phyloP scores from a whole-genome alignment of 2,113 vertebrate species.

The Scalopus aquaticus region DNA sequence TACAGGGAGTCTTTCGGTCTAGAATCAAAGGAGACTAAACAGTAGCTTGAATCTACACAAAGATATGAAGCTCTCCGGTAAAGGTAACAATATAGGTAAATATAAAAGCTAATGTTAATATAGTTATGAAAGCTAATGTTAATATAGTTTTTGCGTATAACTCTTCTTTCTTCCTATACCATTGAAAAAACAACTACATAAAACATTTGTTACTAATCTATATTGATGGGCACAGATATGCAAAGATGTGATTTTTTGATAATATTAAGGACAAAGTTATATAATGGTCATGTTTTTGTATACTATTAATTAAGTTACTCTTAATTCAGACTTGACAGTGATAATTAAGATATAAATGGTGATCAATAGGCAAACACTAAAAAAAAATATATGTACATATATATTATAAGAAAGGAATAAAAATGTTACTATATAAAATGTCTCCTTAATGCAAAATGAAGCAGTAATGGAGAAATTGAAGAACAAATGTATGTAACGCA shows the following conservation, averaged over 20 bases:
- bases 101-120: background rate
- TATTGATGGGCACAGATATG: background rate
- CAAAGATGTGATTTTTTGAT: background rate
- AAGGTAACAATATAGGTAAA: background rate
- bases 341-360: background rate
- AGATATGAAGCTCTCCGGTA: background rate
- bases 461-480: background rate
- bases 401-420: background rate
- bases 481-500: background rate
- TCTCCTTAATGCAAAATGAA: background rate
- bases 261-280: background rate
- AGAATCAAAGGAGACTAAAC: background rate
- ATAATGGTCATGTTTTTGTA: background rate
- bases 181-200: background rate
- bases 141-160: background rate
- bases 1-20: background rate
- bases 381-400: background rate
- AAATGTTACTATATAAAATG: background rate
- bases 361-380: background rate
- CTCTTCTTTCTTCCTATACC: background rate
- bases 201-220: background rate
- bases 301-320: background rate
- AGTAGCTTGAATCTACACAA: background rate
- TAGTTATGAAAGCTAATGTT: background rate
- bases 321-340: background rate